Base-by-base conservation (phyloP, 2,888 invertebrate species). In the Oasisia sp. region DNA sequence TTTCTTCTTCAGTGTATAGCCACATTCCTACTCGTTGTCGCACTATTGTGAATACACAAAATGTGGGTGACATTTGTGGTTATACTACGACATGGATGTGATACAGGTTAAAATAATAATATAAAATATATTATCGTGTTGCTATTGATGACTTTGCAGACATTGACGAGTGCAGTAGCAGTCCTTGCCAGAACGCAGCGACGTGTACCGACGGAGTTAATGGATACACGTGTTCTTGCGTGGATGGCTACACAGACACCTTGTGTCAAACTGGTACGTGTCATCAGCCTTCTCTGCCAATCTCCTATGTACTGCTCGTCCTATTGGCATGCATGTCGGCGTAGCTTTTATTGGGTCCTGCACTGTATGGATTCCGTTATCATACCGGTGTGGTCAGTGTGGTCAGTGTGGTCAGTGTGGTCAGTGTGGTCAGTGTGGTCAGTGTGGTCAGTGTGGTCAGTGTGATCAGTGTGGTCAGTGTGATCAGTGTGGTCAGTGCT, bases 151-250 rank as follows among this genome's bases (percentile, higher is more conserved):
- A 7, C n/a, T 3, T 74, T 74, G n/a, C 74, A 74, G 74, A 74
- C 74, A 74, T 74, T 74, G 74, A 74, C 74, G 74, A 74, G 74
- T 74, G 74, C 27, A 27, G 74, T 74, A 74, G 74, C 27, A 74
- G 74, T n/a, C 74, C 74, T 74, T 74, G 74, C 74, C 74, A 27
- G 74, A 74, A 74, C 74, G 74, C 74, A 74, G 74, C 74, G 74
- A 74, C 74, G 74, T 74, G 74, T 27, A 74, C 2, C 74, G 74
- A 74, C 27, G 74, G 19, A 3, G n/a, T 74, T n/a, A 74, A 74
- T n/a, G 74, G 74, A 74, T 74, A 74, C 74, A 74, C 74, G 1
- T 74, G 74, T 27, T 74, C 74, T 74, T 74, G 74, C 74, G n/a
- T 74, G 14, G 74, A 74, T 74, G 74, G 74, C 27, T 74, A 74